Base-by-base conservation (phyloP, 2,888 invertebrate genomes). In the Rhagonycha fulva region DNA sequence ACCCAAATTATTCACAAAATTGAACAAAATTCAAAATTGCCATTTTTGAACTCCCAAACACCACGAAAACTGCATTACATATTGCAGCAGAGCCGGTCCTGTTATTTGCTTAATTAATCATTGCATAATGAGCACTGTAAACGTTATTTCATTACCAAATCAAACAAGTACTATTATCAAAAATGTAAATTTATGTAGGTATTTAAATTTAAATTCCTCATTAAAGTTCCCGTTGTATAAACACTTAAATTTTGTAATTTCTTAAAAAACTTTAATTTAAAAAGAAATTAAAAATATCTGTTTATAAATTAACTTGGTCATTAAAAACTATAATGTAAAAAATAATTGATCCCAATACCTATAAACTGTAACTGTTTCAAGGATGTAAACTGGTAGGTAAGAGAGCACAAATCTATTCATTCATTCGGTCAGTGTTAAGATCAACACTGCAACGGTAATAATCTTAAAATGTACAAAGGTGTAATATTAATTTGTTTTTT, bases 361-460 rank as follows among this genome's bases (percentile, higher is more conserved):
- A 66, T 30, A 71, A 72, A 63, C 26, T 72, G 26, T 72, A 76
- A 72, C 47, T 72, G 72, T 72, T 72, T 67, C 72, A 72, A 72
- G 72, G 72, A 72, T 72, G 67, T 70, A 23, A 66, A 66, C 67
- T 72, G 24, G 60, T 26, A 67, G 60, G 30, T 67, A 62, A 30
- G 14, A 47, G n/a, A 47, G 9, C n/a, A n/a, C n/a, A 47, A n/a
- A 47, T n/a, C 47, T 47, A 47, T 47, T 47, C 47, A 47, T n/a
- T 47, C n/a, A n/a, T n/a, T 47, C n/a, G n/a, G 47, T 47, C n/a
- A 47, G 47, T 47, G 47, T 47, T n/a, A 47, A 47, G 47, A 47
- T n/a, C 0, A 47, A 47, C 47, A 47, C 47, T 47, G n/a, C 47
- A 47, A n/a, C n/a, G 47, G n/a, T 10, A 47, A n/a, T 47, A n/a